Base-by-base conservation (phyloP, 2,888 invertebrate genomes). In the Rhamphomyia laevipes region DNA sequence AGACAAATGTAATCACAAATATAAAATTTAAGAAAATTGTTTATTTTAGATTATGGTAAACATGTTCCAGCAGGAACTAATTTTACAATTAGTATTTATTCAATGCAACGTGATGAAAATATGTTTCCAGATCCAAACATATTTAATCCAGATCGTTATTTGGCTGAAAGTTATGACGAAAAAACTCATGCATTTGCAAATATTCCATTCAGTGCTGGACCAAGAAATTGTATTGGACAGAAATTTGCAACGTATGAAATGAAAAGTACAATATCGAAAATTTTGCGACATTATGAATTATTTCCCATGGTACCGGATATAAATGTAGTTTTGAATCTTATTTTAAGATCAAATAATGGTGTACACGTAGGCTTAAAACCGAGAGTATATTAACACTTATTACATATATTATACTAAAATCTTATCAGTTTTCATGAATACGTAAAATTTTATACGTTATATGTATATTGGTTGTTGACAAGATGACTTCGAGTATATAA, bases 141-240 rank as follows among this genome's bases (percentile, higher is more conserved):
- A 13, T 70, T 68, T 49, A 56, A 54, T 45, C 70, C 70, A 0
- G 67, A 68, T 44, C 58, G 70, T 4, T 63, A 65, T 52, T 35
- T 35, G 9, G 35, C 59, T 15, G 77, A 80, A 52, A 72, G 73
- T 54, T 18, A 51, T 7, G 44, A 38, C 4, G 57, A 57, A 6
- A 54, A 50, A 13, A 55, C 55, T 12, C 46, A 56, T 12, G 55
- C 57, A 4, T 63, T 57, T 43, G 60, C 58, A 40, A 62, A 60
- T 52, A 62, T 69, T 52, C 68, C 69, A 1, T 70, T 70, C 35
- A 66, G 66, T 51, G 68, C 67, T 7, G 68, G 68, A 4, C 77
- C 78, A 0, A 73, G 82, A 45, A 82, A 68, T 51, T 67, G 67
- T 49, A 63, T 67, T 49, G 67, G 67, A 0, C 68, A 68, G 43